A percentile compares a stretch with the other conserved stretches of the same genome.
Conservation (phyloP, 2,113 vertebrate species). For the Macheiramphus alcinus region DNA sequence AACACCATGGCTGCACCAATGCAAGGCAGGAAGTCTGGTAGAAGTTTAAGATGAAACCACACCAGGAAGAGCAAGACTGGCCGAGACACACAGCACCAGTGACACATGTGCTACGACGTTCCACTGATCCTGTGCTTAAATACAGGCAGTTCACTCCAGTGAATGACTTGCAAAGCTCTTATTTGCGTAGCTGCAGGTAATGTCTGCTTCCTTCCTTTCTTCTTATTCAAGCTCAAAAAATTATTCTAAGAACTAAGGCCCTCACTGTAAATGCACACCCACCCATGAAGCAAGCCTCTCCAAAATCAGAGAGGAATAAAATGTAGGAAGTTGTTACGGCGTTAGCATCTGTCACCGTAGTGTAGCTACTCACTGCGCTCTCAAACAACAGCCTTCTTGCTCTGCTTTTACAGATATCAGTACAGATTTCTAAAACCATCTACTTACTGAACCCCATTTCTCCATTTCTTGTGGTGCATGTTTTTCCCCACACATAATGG, state of each 20-base stretch:
- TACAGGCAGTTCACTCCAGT: neutral
- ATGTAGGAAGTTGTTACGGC: neutral
- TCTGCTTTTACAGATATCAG: neutral
- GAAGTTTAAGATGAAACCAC: neutral
- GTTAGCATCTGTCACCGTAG: fast-evolving
- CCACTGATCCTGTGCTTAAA: neutral
- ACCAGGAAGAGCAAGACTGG: neutral
- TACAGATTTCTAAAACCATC: neutral
- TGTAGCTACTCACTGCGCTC: neutral
- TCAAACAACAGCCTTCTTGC: neutral
- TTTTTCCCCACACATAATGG: neutral
- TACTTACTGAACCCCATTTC: neutral
- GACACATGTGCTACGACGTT: fast-evolving
- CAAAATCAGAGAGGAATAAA: neutral
- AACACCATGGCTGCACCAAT: neutral
- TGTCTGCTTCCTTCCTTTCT: neutral
- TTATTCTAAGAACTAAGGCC: neutral
- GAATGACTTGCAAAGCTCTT: neutral
- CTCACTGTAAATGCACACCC: neutral
- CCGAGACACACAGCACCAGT: neutral
- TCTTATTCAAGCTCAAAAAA: neutral
- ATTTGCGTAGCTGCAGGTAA: neutral
- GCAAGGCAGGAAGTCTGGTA: neutral
- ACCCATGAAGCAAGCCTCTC: neutral
- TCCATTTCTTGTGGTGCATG: neutral